Conservation (phyloP, 1,140 invertebrate genomes). For the Temnothorax curvispinosus region DNA sequence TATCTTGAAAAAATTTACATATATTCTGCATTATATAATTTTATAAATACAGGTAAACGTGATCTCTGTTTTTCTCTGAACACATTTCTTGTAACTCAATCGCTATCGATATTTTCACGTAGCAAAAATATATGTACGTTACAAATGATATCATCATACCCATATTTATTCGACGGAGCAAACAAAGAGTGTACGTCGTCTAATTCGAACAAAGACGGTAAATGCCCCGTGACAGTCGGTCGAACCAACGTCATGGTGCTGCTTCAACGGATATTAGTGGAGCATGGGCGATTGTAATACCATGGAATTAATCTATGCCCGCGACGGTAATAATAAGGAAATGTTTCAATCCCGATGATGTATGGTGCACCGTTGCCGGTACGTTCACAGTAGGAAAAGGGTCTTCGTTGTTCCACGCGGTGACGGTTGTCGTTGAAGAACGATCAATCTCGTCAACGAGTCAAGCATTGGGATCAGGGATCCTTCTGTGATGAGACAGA, state of each 20-base stretch:
- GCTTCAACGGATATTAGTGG: constrained; percentile 67
- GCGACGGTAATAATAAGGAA: constrained; percentile 86
- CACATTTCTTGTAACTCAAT: background rate
- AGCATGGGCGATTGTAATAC: constrained; percentile 76
- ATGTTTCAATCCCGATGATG: constrained; percentile 86
- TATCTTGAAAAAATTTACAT: constrained; percentile 2
- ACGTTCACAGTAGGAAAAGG: constrained; percentile 70
- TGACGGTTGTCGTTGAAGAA: constrained; percentile 69
- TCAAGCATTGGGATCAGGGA: constrained; percentile 66
- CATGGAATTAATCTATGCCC: constrained; percentile 84
- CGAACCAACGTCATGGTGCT: constrained; percentile 56
- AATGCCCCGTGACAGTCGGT: constrained; percentile 50
- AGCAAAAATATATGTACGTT: background rate
- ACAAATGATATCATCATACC: constrained; percentile 15
- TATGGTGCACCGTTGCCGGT: constrained; percentile 78
- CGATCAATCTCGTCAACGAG: constrained; percentile 76
- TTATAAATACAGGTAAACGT: background rate
- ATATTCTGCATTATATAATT: background rate
- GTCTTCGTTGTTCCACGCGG: constrained; percentile 65
- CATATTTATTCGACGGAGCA: constrained; percentile 22
- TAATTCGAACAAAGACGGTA: constrained; percentile 83
- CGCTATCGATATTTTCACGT: background rate
- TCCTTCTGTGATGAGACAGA: constrained; percentile 56
- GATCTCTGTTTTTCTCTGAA: background rate
- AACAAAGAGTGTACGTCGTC: constrained; percentile 64